Evolutionary conservation across 2,113 vertebrate genomes (phyloP).

Genomic region (Nematolebias whitei): DNA sequence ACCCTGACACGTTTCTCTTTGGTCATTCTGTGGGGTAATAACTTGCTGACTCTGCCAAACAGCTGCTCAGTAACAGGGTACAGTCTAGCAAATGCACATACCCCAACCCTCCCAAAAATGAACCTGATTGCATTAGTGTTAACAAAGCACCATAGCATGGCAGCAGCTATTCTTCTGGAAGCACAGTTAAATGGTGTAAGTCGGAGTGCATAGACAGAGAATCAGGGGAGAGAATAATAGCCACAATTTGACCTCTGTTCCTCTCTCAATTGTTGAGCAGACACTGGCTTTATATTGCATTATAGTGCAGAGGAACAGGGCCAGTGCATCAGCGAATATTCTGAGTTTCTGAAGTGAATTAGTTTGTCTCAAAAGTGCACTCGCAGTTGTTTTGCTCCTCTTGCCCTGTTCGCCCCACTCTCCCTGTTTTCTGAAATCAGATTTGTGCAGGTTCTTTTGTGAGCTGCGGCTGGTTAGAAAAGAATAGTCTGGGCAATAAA

Average conservation of each 20-base stretch:
- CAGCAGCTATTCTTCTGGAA: slow-evolving; percentile 67
- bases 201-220: slow-evolving; percentile 59
- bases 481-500: slow-evolving; percentile 66
- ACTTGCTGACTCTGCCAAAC: slow-evolving; percentile 57
- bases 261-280: slow-evolving; percentile 72
- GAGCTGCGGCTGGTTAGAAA: slow-evolving; percentile 51
- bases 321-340: slow-evolving; percentile 76
- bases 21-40: slow-evolving; percentile 7
- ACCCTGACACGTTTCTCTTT: slow-evolving; percentile 63
- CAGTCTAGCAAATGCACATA: slow-evolving; percentile 56
- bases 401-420: slow-evolving; percentile 59
- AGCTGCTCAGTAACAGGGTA: slow-evolving; percentile 51
- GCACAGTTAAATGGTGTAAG: slow-evolving; percentile 65
- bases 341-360: slow-evolving; percentile 77
- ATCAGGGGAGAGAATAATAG: slow-evolving; percentile 70
- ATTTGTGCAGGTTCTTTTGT: slow-evolving; percentile 73
- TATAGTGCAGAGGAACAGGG: slow-evolving; percentile 60
- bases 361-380: slow-evolving; percentile 75
- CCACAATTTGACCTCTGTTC: slow-evolving; percentile 70
- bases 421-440: slow-evolving; percentile 65
- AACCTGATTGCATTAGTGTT: slow-evolving; percentile 85
- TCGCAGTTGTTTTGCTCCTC: slow-evolving; percentile 65
- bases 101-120: slow-evolving; percentile 20
- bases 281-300: slow-evolving; percentile 72
- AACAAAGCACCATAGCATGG: slow-evolving; percentile 77